Base-by-base conservation (phyloP, 2,113 vertebrate genomes). In the Ptyas mucosa region DNA sequence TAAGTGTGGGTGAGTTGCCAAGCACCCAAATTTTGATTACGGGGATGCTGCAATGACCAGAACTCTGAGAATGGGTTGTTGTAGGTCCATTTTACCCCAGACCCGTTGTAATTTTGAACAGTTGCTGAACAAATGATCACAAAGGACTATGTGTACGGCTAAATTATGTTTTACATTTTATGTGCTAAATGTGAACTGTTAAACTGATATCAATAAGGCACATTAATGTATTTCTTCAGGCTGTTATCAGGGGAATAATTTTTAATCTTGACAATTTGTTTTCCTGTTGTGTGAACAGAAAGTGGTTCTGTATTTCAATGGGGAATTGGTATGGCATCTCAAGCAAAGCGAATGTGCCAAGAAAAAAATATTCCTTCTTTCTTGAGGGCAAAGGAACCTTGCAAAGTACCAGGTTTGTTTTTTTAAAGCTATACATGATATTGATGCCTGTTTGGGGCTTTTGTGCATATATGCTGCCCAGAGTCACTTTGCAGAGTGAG, bases 281-380 rank as follows among this genome's bases (percentile, higher is more conserved):
- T 12, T 95, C 46, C 94, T 90, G 87, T 3, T 93, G 34, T 86
- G 87, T 94, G 29, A 55, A 93, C 53, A 99, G 99, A 95, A 54
- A 97, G 96, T 0, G 98, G 99, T 43, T 91, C 92, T 23, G 98
- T 99, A 23, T 98, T 98, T 97, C 99, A 99, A 95, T 99, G 99
- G 99, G 99, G 99, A 64, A 97, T 96, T n/a, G 99, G 99, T 49
- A 97, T 99, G 97, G 97, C 94, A 1, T 98, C 96, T 94, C 97
- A 93, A 11, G 98, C 98, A 75, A 98, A 96, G 94, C 97, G 98
- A 95, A 96, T 97, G 0, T 97, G 97, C 91, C 97, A 95, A 93
- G 98, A 97, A 7, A 93, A 96, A 87, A 88, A 96, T 10, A 96
- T 99, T n/a, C 98, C 98, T 0, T 23, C 95, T 6, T 98, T 99